Conservation (phyloP, 1,140 invertebrate genomes). For the Trachymyrmex cornetzi region DNA sequence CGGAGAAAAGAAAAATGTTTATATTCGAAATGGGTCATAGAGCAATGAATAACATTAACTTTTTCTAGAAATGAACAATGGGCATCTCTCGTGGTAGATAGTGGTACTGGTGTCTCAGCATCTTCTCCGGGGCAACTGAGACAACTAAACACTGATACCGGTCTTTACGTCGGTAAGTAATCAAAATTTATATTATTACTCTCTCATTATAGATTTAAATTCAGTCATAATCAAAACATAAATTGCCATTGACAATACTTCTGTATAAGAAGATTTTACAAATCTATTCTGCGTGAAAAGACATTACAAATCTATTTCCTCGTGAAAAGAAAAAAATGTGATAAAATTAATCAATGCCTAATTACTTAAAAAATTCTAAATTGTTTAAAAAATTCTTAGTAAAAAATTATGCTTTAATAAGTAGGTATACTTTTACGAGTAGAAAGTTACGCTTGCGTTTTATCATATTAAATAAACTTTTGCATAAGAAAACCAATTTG, state of each 20-base stretch:
- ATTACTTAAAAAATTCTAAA: neutral
- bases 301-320: neutral
- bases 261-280: neutral
- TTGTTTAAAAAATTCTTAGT: neutral
- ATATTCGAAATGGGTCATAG: conserved; percentile 28
- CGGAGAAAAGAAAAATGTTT: conserved; percentile 15
- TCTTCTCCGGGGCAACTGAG: conserved; percentile 94
- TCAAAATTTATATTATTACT: neutral
- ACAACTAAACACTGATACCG: conserved; percentile 94
- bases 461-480: neutral
- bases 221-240: neutral
- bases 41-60: conserved; percentile 41
- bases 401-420: neutral
- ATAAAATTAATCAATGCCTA: neutral
- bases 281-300: neutral
- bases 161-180: conserved; percentile 93
- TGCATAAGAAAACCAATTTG: neutral
- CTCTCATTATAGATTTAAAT: neutral
- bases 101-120: conserved; percentile 91
- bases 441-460: neutral
- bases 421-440: neutral
- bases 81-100: conserved; percentile 94
- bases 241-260: neutral
- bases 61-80: conserved; percentile 93
- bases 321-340: neutral